phyloP scores from a whole-genome alignment of 2,888 invertebrate species.

The Neuroscelio doddi region DNA sequence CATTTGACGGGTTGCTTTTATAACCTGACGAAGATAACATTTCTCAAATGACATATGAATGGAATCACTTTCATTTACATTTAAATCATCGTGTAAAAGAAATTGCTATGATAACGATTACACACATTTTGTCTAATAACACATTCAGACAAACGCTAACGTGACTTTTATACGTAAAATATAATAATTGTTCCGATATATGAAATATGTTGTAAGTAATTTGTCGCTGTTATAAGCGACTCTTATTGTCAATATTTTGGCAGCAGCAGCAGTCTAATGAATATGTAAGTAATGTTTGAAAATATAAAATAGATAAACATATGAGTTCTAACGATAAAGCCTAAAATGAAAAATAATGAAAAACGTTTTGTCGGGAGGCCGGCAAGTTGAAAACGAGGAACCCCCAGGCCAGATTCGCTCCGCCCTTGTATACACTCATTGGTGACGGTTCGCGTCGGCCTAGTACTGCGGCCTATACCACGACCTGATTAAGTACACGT shows the following conservation, averaged over 20 bases:
- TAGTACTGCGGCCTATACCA: constrained; percentile 67
- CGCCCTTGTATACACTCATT: constrained; percentile 70
- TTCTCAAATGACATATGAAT: no score
- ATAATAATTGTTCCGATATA: no score
- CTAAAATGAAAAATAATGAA: constrained; percentile 26
- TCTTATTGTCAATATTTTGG: neutral
- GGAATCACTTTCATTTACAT: no score
- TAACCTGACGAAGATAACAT: no score
- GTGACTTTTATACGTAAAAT: no score
- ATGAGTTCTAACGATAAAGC: constrained; percentile 15
- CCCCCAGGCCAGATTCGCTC: constrained; percentile 60
- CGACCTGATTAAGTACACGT: constrained; percentile 42
- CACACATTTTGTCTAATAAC: no score
- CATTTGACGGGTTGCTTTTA: no score
- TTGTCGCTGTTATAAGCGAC: no score
- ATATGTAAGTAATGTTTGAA: constrained; percentile 3
- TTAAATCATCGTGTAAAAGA: no score
- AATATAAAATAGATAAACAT: neutral
- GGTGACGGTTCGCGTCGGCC: constrained; percentile 69
- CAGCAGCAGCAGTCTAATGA: constrained; percentile 1
- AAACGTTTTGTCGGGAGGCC: constrained; percentile 30
- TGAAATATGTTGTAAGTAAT: no score
- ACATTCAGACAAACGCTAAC: no score
- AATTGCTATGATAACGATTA: no score
- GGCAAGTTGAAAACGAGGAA: constrained; percentile 58